These are phyloP conservation scores for Poeciliopsis turrubarensis DNA, from an alignment of 2,113 vertebrate species.

Conservation along the genomic window DNA sequence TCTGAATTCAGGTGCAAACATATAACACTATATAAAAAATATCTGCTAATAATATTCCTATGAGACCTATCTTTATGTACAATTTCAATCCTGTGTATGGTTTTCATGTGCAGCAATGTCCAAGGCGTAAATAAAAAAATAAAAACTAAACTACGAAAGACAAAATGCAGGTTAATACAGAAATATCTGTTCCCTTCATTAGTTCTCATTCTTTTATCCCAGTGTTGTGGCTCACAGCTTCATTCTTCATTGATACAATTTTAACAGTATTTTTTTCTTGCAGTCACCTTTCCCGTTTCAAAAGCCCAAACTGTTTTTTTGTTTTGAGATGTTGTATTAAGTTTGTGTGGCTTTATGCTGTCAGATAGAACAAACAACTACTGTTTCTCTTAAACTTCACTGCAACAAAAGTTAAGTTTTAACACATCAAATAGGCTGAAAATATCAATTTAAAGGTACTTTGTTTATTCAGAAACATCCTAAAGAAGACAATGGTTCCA, in stretches of 20 bases:
- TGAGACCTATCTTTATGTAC: too few species aligned
- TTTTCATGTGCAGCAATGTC: background rate
- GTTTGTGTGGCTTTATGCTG: background rate
- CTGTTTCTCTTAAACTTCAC: background rate
- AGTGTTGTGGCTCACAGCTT: too few species aligned
- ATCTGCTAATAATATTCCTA: too few species aligned
- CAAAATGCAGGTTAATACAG: background rate
- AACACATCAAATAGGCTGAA: too few species aligned
- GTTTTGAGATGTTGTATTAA: background rate
- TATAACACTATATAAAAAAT: too few species aligned
- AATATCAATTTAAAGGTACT: background rate
- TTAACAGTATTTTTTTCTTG: background rate
- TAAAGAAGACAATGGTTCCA: too few species aligned
- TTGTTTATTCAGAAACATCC: background rate
- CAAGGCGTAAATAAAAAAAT: background rate
- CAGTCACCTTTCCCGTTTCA: background rate
- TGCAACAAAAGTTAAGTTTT: background rate
- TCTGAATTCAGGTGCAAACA: too few species aligned
- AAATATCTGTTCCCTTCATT: background rate
- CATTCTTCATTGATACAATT: background rate
- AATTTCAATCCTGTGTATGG: too few species aligned
- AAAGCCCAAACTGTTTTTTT: background rate
- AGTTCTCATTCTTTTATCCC: background rate
- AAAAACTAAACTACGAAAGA: background rate
- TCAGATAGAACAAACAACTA: background rate